These are phyloP conservation scores for Ceratothoa steindachneri DNA, from an alignment of 2,888 invertebrate species.

Conservation along the genomic window DNA sequence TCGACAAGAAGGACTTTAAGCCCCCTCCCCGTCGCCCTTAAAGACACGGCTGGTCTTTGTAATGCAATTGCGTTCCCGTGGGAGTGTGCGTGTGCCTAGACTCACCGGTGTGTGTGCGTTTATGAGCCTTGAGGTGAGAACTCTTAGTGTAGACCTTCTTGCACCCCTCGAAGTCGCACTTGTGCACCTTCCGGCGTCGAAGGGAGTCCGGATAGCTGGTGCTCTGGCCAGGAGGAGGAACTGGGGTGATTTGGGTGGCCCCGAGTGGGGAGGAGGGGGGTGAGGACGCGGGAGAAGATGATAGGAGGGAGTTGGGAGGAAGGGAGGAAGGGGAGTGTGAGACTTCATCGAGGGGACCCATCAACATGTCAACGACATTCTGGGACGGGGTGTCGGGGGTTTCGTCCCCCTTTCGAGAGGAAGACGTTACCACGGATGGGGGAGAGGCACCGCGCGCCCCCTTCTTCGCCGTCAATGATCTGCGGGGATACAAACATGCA, in stretches of 20 bases:
- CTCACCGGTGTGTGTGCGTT: constrained; percentile 82
- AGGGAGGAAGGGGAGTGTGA: background rate
- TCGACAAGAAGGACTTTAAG: too few species aligned
- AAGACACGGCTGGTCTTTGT: too few species aligned
- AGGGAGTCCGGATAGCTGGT: constrained; percentile 16
- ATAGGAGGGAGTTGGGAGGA: background rate
- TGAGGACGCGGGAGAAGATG: background rate
- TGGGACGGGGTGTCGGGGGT: background rate
- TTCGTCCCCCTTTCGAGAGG: background rate
- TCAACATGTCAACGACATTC: background rate
- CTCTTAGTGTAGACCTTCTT: constrained; percentile 90
- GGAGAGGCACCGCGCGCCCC: background rate
- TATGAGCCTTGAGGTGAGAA: constrained; percentile 86
- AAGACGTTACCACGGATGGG: background rate
- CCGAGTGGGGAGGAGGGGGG: constrained; percentile 8
- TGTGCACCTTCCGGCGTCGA: constrained; percentile 65
- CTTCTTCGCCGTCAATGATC: too few species aligned
- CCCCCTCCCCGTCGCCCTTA: too few species aligned
- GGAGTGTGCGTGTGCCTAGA: background rate
- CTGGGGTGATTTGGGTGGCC: background rate
- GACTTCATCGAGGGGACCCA: background rate
- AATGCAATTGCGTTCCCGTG: too few species aligned
- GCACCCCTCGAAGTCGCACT: constrained; percentile 84
- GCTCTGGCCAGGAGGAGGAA: constrained; percentile 5
- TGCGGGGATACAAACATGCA: too few species aligned